Base-by-base conservation (phyloP, 2,888 invertebrate genomes). In the Zaprionus lineosus region DNA sequence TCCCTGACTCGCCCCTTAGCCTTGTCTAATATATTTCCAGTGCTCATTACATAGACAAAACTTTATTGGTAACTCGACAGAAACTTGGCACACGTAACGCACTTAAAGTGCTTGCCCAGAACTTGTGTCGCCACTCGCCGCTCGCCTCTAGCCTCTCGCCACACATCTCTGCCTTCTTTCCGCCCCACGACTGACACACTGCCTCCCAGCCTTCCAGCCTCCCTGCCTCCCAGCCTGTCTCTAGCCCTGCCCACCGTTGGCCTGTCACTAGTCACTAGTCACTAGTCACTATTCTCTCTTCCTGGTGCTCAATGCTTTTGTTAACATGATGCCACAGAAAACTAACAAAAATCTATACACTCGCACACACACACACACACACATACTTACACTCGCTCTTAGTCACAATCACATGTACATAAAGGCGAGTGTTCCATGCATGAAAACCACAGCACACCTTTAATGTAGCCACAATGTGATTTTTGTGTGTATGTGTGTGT, bases 301-400 rank as follows among this genome's bases (percentile, higher is more conserved):
- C n/a, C n/a, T n/a, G n/a, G n/a, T n/a, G 60, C 61, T 74, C 75
- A 14, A 52, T 68, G 79, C 75, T 74, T 82, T 82, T 77, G 77
- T 83, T 71, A 82, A 78, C 83, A 78, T 66, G 81, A 72, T 58
- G 73, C 73, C 61, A 62, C 53, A 57, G 62, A 66, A 75, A 75
- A 65, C 79, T 57, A 77, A 78, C 79, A 72, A 78, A 83, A 79
- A 63, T 69, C 61, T 61, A 55, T 53, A 48, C 58, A 53, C 46
- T 48, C 18, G 41, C 24, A 43, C 40, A 28, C 6, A 48, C 19
- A 41, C 34, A 18, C n/a, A 33, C 43, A 28, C 39, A 48, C n/a
- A 37, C n/a, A n/a, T n/a, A n/a, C n/a, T n/a, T n/a, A n/a, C n/a
- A n/a, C n/a, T n/a, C n/a, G n/a, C n/a, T n/a, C n/a, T n/a, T n/a